phyloP scores from a whole-genome alignment of 2,888 invertebrate species.

The Fragum whitleyi region DNA sequence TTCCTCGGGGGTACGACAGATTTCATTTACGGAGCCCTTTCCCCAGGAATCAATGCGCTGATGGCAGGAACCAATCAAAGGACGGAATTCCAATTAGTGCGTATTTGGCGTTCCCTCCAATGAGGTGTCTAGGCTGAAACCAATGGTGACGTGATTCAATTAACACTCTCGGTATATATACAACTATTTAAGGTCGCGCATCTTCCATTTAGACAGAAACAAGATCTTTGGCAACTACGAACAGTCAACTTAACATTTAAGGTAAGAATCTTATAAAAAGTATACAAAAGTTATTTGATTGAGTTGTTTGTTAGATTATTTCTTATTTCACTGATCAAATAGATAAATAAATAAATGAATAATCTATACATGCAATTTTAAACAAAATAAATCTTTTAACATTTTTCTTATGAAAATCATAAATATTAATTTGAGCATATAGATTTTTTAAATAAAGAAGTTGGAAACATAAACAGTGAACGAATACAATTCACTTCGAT shows the following conservation, averaged over 20 bases:
- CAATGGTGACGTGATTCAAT: neutral
- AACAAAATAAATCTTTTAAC: no score
- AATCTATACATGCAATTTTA: no score
- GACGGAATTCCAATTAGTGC: conserved; percentile 11
- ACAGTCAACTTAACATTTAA: neutral
- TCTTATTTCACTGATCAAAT: no score
- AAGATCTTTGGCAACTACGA: no score
- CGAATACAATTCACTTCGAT: no score
- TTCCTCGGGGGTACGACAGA: neutral
- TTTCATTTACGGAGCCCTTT: neutral
- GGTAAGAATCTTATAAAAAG: neutral
- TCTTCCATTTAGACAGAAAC: neutral
- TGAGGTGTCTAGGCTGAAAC: conserved; percentile 16
- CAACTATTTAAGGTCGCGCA: neutral
- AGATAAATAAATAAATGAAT: no score
- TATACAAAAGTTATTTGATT: no score
- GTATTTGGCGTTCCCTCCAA: conserved; percentile 3
- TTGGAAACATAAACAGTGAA: no score
- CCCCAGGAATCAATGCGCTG: conserved; percentile 19
- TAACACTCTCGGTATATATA: neutral
- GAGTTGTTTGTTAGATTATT: no score
- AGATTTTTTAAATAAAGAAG: no score
- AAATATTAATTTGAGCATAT: no score
- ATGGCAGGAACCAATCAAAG: conserved; percentile 13
- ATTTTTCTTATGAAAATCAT: no score